Conservation (phyloP, 2,888 invertebrate species). For the Cremastinae sp. region DNA sequence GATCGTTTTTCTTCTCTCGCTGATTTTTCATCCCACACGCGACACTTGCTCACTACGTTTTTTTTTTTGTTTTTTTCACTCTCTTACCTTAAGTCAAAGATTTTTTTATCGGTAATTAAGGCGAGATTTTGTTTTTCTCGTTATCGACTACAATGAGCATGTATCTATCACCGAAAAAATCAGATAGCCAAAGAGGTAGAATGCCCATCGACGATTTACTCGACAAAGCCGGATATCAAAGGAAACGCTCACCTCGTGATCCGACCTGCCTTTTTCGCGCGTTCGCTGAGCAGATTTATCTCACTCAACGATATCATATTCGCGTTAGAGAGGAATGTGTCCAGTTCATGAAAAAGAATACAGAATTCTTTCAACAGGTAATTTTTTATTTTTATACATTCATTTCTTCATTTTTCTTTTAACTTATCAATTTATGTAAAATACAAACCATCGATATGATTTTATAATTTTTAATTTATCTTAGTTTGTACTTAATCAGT, state of each 20-base stretch:
- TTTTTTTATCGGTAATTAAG: too few species aligned
- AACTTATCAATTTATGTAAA: too few species aligned
- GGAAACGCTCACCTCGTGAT: slow-evolving; percentile 94
- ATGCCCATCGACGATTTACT: slow-evolving; percentile 87
- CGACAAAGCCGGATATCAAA: slow-evolving; percentile 89
- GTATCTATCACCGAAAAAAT: slow-evolving; percentile 72
- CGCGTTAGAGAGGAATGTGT: slow-evolving; percentile 88
- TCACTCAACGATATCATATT: slow-evolving; percentile 87
- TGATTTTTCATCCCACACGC: too few species aligned
- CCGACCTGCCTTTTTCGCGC: slow-evolving; percentile 94
- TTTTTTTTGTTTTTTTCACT: too few species aligned
- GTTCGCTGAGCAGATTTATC: slow-evolving; percentile 90
- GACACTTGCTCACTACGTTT: too few species aligned
- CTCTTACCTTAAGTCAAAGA: too few species aligned
- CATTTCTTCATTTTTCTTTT: slow-evolving; percentile 2
- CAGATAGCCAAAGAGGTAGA: too few species aligned
- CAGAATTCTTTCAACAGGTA: slow-evolving; percentile 85
- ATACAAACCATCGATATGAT: too few species aligned
- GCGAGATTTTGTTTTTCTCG: background rate
- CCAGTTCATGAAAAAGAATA: slow-evolving; percentile 86
- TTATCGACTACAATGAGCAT: slow-evolving; percentile 50
- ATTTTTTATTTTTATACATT: background rate
- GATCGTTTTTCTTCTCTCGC: too few species aligned
- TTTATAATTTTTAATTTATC: too few species aligned
- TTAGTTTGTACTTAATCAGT: too few species aligned